These are phyloP conservation scores for Drosophila orosa DNA, from an alignment of 1,140 invertebrate genomes.

Conservation along the genomic window DNA sequence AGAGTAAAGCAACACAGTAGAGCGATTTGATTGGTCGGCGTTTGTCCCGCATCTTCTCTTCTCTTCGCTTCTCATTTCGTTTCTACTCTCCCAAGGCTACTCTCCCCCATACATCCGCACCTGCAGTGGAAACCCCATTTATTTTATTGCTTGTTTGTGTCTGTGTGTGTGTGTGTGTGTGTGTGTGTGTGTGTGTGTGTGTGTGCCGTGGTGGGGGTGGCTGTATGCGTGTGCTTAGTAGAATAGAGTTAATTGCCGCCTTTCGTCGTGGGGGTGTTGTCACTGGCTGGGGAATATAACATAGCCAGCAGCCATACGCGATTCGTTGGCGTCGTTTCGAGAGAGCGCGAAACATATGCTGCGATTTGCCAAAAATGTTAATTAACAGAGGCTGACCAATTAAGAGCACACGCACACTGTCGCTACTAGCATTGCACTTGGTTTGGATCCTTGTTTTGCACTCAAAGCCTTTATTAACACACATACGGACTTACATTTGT, in stretches of 20 bases:
- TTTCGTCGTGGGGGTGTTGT: conserved; percentile 35
- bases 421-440: background rate
- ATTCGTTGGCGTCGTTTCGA: conserved; percentile 57
- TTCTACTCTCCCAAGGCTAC: conserved; percentile 32
- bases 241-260: conserved; percentile 66
- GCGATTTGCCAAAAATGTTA: conserved; percentile 38
- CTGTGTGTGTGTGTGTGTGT: conserved; percentile 16
- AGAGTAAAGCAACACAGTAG: conserved; percentile 64
- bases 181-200: conserved; percentile 24
- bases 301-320: conserved; percentile 31
- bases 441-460: background rate
- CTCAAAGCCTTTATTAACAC: background rate
- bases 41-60: conserved; percentile 37
- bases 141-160: conserved; percentile 31
- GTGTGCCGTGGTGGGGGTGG: conserved; percentile 11
- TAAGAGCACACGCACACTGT: conserved; percentile 20
- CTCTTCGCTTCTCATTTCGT: conserved; percentile 6
- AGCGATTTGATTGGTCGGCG: conserved; percentile 72
- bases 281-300: conserved; percentile 46
- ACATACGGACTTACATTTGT: background rate
- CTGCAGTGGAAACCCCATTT: conserved; percentile 32
- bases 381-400: conserved; percentile 58
- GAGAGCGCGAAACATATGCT: background rate
- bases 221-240: conserved; percentile 39
- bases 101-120: conserved; percentile 23